Base-by-base conservation (phyloP, 2,113 vertebrate genomes). In the Vidua chalybeata region DNA sequence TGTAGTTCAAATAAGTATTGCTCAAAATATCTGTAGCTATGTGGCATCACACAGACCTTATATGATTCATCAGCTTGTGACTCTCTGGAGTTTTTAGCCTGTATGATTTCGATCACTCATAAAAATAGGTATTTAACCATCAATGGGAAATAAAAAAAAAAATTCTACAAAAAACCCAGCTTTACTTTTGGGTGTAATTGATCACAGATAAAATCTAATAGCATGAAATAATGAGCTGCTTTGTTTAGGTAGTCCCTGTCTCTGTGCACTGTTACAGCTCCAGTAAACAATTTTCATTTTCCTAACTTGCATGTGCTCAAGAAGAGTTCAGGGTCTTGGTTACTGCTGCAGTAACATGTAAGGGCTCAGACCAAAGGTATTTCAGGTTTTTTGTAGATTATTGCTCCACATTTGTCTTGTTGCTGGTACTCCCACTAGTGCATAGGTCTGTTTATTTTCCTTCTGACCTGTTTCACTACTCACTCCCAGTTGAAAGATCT, bases 1-100 rank as follows among this genome's bases (percentile, higher is more conserved):
- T 80, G 18, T 46, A 49, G 10, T 33, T 71, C 64, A 27, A 37
- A 5, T 68, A 83, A 80, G n/a, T 87, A 61, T 52, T 84, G 46
- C 64, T 87, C 56, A 82, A 67, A 84, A 93, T 71, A 37, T 51
- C 78, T 91, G 41, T 85, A 64, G 28, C 72, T 77, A 9, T 54
- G 63, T 94, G 76, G 45, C 31, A 83, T 69, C 79, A 61, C 63
- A n/a, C 20, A 84, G 55, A 9, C 33, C 35, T 87, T 73, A 35
- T 0, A 20, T 96, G 94, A 96, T 72, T 96, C 85, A 95, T 90
- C 69, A 80, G 20, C 93, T 96, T 95, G 80, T 95, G 91, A 95
- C 87, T 93, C 45, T 72, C 27, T 55, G 22, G 64, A 84, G 56
- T 54, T 81, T 81, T 89, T 89, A 84, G 51, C 68, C 77, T 77